Conservation (phyloP, 2,113 vertebrate species). For the Chionis minor region DNA sequence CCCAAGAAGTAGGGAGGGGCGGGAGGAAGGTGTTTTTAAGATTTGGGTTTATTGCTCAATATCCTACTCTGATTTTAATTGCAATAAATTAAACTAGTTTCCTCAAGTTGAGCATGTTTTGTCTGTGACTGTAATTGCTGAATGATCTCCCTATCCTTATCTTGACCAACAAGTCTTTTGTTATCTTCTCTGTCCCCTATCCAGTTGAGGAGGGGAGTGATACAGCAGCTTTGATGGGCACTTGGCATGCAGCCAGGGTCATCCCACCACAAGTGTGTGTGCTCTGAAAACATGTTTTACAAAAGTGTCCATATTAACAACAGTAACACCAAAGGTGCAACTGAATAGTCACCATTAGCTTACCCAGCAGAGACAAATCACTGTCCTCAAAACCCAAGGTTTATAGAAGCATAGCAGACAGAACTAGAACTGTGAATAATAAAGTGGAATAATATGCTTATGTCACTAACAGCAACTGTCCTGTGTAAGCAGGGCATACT, state of each 20-base stretch:
- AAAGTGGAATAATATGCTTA: background rate
- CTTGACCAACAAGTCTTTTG: accelerated
- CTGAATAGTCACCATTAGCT: background rate
- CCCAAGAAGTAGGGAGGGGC: background rate
- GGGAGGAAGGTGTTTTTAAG: background rate
- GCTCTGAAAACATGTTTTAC: background rate
- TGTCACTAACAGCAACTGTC: background rate
- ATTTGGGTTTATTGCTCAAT: background rate
- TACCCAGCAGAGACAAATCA: background rate
- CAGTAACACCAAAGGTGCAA: background rate
- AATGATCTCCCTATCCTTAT: background rate
- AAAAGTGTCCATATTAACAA: background rate
- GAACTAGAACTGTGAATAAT: background rate
- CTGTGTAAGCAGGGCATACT: background rate
- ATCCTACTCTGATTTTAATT: background rate
- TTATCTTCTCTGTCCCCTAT: background rate
- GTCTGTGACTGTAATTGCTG: accelerated
- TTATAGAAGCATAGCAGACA: background rate
- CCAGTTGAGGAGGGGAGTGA: background rate
- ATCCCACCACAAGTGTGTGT: background rate
- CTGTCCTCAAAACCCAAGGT: background rate
- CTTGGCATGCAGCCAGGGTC: accelerated
- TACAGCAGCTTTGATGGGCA: background rate
- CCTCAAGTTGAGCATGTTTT: background rate
- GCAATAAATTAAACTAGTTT: background rate